Conservation (phyloP, 2,797 vertebrate genomes). For the Sciurus vulgaris region DNA sequence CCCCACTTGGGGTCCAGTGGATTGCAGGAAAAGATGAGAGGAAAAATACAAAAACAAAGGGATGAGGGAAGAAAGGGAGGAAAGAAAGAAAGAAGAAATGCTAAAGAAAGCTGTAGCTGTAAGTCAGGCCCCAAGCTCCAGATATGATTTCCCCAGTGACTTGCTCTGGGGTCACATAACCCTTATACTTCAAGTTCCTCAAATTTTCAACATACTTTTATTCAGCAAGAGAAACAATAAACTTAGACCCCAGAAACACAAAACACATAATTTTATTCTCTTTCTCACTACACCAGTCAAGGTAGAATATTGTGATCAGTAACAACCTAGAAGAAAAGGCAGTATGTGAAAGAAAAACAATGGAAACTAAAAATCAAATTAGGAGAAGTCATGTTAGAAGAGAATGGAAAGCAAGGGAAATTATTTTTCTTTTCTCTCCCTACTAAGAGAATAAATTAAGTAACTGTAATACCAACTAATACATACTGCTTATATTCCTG, state of each 20-base stretch:
- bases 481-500: background rate
- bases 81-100: too few relatives aligned
- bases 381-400: background rate
- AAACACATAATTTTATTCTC: background rate
- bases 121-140: too few relatives aligned
- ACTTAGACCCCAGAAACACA: background rate
- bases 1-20: too few relatives aligned
- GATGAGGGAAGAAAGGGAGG: too few relatives aligned
- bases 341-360: conserved; percentile 28
- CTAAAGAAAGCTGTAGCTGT: too few relatives aligned
- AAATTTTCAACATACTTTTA: too few relatives aligned
- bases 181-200: too few relatives aligned
- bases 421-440: background rate
- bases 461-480: background rate
- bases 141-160: too few relatives aligned
- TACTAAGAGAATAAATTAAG: conserved; percentile 25
- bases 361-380: conserved; percentile 36
- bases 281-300: background rate
- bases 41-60: too few relatives aligned
- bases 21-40: too few relatives aligned
- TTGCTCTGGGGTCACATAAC: too few relatives aligned
- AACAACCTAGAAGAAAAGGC: conserved; percentile 17
- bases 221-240: too few relatives aligned
- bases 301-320: background rate
- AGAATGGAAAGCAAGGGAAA: conserved; percentile 28